Evolutionary conservation across 2,113 vertebrate genomes (phyloP).

Genomic region (Silurus glanis): DNA sequence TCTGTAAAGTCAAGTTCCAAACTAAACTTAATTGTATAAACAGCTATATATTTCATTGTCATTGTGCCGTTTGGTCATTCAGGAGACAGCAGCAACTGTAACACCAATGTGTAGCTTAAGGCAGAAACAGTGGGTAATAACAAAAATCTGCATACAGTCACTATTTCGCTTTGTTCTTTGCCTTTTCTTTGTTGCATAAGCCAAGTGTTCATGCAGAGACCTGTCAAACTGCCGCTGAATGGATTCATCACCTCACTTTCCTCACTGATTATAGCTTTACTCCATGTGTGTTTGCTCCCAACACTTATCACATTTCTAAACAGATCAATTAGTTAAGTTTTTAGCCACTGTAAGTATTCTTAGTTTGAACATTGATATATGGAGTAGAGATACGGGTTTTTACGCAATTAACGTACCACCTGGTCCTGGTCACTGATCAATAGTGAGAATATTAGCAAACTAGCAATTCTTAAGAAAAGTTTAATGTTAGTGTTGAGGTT

Average conservation of each 20-base stretch:
- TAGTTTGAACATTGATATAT: constrained; percentile 58
- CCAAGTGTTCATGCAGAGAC: constrained; percentile 23
- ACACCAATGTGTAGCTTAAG: constrained; percentile 21
- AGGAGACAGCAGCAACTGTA: background rate
- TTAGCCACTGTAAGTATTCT: constrained; percentile 64
- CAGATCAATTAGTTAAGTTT: constrained; percentile 73
- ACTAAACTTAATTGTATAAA: background rate
- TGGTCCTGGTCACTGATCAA: constrained; percentile 23
- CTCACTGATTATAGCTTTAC: constrained; percentile 69
- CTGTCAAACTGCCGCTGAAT: constrained; percentile 6
- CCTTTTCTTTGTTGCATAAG: background rate
- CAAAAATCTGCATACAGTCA: constrained; percentile 31
- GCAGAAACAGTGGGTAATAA: constrained; percentile 1
- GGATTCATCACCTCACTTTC: constrained; percentile 21
- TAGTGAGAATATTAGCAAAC: background rate
- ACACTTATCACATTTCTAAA: constrained; percentile 60
- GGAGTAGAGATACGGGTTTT: constrained; percentile 75
- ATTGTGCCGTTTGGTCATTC: background rate
- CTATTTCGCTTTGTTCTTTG: constrained; percentile 4
- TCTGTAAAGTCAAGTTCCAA: background rate
- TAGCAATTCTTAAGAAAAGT: background rate
- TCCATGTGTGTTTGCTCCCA: constrained; percentile 73
- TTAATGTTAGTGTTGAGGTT: background rate
- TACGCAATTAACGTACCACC: constrained; percentile 70
- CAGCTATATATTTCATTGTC: background rate